These are phyloP conservation scores for Platycercus adscitus DNA, from an alignment of 2,113 vertebrate species.

Conservation along the genomic window DNA sequence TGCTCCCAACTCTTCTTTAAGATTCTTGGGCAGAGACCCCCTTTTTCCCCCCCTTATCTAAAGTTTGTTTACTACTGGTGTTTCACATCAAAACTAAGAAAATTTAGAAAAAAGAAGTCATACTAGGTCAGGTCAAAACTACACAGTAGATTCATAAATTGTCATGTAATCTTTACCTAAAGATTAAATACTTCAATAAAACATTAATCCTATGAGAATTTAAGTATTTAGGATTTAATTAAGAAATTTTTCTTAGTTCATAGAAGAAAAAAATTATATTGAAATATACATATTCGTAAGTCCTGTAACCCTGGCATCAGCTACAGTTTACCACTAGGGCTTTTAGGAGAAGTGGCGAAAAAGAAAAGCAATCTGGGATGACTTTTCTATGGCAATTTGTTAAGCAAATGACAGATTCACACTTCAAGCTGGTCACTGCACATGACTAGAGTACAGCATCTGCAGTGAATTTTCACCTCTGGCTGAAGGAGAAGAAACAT, in stretches of 20 bases:
- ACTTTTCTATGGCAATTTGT: background rate
- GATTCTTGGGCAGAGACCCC: background rate
- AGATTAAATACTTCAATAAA: background rate
- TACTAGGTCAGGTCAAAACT: background rate
- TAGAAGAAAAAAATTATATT: rapidly evolving
- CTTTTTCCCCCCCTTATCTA: rapidly evolving
- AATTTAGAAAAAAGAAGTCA: background rate
- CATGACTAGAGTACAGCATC: background rate
- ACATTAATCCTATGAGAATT: background rate
- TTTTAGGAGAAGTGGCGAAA: background rate
- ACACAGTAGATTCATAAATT: background rate
- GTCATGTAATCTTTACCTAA: background rate
- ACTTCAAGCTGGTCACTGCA: background rate
- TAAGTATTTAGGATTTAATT: background rate
- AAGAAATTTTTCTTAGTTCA: background rate
- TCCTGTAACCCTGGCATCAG: background rate
- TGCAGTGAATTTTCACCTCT: conserved; percentile 27
- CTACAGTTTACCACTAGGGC: background rate
- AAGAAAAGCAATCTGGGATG: background rate
- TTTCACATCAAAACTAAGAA: background rate
- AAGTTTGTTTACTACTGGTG: background rate
- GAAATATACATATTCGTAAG: rapidly evolving
- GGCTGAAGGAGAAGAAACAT: background rate
- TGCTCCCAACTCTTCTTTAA: background rate
- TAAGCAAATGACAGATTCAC: background rate